Evolutionary conservation across 1,140 invertebrate species (phyloP).

Genomic region (Nephila pilipes): DNA sequence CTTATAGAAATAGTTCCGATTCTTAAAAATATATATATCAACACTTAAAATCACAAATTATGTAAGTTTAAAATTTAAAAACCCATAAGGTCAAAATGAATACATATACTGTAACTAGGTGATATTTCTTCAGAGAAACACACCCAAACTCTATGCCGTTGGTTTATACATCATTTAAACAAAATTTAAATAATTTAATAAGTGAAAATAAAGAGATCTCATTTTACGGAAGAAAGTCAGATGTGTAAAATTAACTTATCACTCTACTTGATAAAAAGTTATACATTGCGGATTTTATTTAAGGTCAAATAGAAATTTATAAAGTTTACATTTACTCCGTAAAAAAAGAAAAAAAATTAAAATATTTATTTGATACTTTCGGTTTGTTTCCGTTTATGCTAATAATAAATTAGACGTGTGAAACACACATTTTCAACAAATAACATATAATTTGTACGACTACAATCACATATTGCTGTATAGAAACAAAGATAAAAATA

Average conservation of each 20-base stretch:
- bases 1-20: too few relatives aligned
- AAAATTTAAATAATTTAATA: too few relatives aligned
- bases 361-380: neutral
- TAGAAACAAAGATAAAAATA: neutral
- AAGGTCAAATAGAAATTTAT: neutral
- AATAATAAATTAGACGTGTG: neutral
- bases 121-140: neutral
- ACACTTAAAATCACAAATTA: too few relatives aligned
- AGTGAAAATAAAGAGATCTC: too few relatives aligned
- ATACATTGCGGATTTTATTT: neutral
- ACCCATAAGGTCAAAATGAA: neutral
- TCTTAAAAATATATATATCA: too few relatives aligned
- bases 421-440: neutral
- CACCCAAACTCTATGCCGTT: neutral
- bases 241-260: too few relatives aligned
- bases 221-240: too few relatives aligned
- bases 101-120: neutral
- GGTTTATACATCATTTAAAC: too few relatives aligned
- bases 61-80: neutral
- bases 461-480: slow-evolving; percentile 57
- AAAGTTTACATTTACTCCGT: neutral
- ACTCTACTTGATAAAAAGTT: neutral
- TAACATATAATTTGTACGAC: slow-evolving; percentile 32
- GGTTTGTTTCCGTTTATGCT: neutral
- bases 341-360: neutral